phyloP scores from a whole-genome alignment of 2,113 vertebrate genomes.

The Clinocottus analis region DNA sequence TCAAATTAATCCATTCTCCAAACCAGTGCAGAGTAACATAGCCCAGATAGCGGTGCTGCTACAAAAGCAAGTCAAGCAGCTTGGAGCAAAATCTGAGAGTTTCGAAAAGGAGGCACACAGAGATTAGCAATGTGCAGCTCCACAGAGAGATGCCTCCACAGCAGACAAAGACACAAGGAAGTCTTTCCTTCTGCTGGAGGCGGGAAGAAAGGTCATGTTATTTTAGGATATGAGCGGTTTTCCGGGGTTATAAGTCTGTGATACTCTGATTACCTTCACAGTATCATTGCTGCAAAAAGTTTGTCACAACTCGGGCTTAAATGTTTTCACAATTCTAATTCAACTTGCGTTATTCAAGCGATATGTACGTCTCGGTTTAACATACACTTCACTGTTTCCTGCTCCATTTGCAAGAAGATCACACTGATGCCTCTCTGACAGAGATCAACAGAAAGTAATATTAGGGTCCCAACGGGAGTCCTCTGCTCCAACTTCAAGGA shows the following conservation, averaged over 20 bases:
- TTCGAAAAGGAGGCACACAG: constrained; percentile 52
- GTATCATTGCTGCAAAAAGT: constrained; percentile 6
- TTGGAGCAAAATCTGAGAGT: constrained; percentile 60
- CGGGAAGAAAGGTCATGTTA: constrained; percentile 53
- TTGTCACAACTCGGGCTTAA: background rate
- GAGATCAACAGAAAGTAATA: constrained; percentile 12
- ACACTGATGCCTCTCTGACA: background rate
- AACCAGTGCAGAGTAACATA: constrained; percentile 42
- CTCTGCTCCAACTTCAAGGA: constrained; percentile 11
- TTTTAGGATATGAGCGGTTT: constrained; percentile 31
- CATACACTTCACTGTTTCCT: background rate
- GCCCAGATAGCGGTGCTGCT: constrained; percentile 45
- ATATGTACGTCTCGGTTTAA: background rate
- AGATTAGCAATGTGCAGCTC: constrained; percentile 64
- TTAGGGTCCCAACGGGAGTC: constrained; percentile 14
- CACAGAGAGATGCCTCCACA: constrained; percentile 43
- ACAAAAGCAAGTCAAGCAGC: constrained; percentile 56
- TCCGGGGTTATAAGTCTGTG: constrained; percentile 17
- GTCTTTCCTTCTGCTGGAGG: constrained; percentile 17
- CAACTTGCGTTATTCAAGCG: background rate
- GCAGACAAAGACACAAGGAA: constrained; percentile 39
- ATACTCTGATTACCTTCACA: constrained; percentile 10
- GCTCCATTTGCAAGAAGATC: constrained; percentile 10
- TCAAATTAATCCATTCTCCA: constrained; percentile 58
- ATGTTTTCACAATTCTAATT: background rate